Evolutionary conservation across 2,888 invertebrate genomes (phyloP), one percentile per base, ranked within the genome.

Genomic region (Troilus luridus): DNA sequence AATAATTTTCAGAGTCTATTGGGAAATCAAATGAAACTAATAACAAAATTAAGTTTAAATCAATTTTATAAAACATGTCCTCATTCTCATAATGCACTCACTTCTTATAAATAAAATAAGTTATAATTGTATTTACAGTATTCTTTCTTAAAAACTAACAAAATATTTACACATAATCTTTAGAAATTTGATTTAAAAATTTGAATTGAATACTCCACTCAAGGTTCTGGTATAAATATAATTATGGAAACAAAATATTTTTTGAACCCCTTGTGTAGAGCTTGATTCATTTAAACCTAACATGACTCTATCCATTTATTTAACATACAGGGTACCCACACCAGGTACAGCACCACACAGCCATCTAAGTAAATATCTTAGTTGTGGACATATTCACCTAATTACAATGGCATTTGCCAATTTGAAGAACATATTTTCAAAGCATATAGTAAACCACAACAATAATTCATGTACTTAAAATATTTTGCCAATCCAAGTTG

Each of bases 321-420:
- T 90, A 60, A 90, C 41, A 90, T 67, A 85, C 60, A 88, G 24
- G 54, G 85, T 90, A 90, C 90, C 90, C 81, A 81, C 27, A 85
- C 54, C 81, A 90, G 90, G 90, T 90, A 90, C 90, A 90, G 64
- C 60, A 90, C 90, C 90, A 90, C 90, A 90, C 90, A 90, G 90
- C 90, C 90, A 90, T 90, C 88, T 90, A 59, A 81, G 81, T 90
- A 72, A 88, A 88, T 81, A 90, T 72, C 72, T 90, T 41, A 72
- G 56, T 81, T 81, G 81, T 90, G 72, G 72, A 89, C 41, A 27
- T 27, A 54, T 89, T 54, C 41, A 67, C 67, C 67, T 7, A 64
- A 41, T 62, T 54, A 17, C 41, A 88, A 41, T 41, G 41, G 41
- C 58, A 21, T 62, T 88, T 64, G 24, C 62, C 41, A 14, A 21